phyloP scores from a whole-genome alignment of 2,113 vertebrate genomes.

The Pelmatolapia mariae region DNA sequence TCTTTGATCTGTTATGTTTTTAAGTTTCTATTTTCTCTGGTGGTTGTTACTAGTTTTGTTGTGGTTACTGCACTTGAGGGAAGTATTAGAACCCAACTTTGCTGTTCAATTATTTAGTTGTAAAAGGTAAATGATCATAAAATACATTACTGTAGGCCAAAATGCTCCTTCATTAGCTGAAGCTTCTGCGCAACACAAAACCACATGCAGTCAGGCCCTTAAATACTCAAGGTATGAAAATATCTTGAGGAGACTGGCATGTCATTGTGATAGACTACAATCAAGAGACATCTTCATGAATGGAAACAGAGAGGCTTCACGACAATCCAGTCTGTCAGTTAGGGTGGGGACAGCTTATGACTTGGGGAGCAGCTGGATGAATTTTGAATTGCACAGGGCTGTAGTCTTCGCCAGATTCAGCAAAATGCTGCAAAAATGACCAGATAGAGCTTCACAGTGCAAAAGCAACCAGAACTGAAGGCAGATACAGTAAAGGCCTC shows the following conservation, averaged over 20 bases:
- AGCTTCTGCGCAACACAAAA: background rate
- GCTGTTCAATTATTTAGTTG: background rate
- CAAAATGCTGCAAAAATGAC: background rate
- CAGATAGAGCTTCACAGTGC: background rate
- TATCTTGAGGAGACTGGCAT: background rate
- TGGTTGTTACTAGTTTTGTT: background rate
- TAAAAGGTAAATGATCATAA: background rate
- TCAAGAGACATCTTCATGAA: background rate
- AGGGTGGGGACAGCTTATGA: background rate
- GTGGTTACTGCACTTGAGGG: background rate
- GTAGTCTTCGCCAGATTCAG: no score
- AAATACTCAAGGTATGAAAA: background rate
- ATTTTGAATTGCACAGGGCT: no score
- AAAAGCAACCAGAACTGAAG: background rate
- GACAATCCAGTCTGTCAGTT: background rate
- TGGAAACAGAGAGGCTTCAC: background rate
- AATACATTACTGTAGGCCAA: background rate
- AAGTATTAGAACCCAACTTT: background rate
- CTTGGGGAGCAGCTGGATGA: background rate
- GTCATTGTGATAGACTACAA: background rate
- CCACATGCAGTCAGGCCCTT: background rate
- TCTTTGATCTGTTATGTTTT: background rate
- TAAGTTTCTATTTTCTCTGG: background rate
- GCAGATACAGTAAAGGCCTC: background rate
- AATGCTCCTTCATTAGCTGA: background rate